These are phyloP conservation scores for Arbacia lixula DNA, from an alignment of 53 echinoderm and acorn worm species.

Conservation along the genomic window DNA sequence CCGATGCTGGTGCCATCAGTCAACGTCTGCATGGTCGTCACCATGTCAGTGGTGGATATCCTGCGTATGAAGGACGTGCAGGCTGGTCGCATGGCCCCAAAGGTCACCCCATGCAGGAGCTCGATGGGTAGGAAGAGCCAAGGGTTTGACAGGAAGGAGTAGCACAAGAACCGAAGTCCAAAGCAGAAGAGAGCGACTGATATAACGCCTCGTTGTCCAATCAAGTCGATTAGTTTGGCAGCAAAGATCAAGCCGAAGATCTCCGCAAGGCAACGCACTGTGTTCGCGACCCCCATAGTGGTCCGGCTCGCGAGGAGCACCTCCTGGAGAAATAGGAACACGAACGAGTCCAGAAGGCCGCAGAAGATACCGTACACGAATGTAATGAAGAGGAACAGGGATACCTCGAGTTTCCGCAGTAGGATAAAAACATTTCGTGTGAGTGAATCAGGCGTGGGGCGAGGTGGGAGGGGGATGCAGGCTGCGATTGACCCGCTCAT, in stretches of 20 bases:
- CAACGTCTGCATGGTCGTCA: constrained; percentile 70
- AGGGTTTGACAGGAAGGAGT: constrained; percentile 66
- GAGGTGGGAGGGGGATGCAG: constrained; percentile 5
- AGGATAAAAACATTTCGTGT: constrained; percentile 51
- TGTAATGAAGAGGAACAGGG: constrained; percentile 57
- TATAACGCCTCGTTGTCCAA: constrained; percentile 76
- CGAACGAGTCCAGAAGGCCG: constrained; percentile 78
- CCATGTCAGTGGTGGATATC: constrained; percentile 65
- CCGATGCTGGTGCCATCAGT: constrained; percentile 55
- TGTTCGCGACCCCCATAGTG: constrained; percentile 87
- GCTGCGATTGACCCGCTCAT: not conserved
- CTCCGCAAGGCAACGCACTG: constrained; percentile 81
- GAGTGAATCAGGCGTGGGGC: constrained; percentile 55
- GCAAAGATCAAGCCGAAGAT: constrained; percentile 82
- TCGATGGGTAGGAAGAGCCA: constrained; percentile 80
- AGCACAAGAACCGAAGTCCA: constrained; percentile 61
- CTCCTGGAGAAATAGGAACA: constrained; percentile 88
- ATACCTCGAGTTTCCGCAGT: constrained; percentile 50
- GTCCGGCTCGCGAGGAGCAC: constrained; percentile 66
- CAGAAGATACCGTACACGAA: too few relatives aligned
- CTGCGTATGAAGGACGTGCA: constrained; percentile 51
- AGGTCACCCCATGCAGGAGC: constrained; percentile 76
- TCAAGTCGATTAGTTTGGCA: constrained; percentile 65
- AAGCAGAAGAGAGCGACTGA: constrained; percentile 65
- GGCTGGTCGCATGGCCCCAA: constrained; percentile 75